A percentile compares a stretch with the other conserved stretches of the same genome.
These are phyloP conservation scores for Strigamia crassipes DNA, from an alignment of 2,888 invertebrate genomes.

Conservation along the genomic window DNA sequence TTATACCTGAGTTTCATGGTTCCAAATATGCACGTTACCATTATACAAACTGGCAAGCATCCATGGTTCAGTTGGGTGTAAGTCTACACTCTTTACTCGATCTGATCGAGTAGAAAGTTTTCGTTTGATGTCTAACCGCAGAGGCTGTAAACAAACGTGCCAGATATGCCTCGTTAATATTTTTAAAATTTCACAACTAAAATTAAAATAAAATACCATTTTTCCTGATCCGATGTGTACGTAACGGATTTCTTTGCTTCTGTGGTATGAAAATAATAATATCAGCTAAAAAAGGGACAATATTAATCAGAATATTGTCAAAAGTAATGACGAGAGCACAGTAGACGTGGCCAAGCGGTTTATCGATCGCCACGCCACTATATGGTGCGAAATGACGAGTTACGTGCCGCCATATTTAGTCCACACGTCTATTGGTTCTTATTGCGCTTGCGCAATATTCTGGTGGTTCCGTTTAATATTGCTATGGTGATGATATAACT, in stretches of 20 bases:
- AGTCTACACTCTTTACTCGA: slow-evolving; percentile 95
- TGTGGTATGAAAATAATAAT: background rate
- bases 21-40: slow-evolving; percentile 99
- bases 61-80: slow-evolving; percentile 98
- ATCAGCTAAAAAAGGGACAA: background rate
- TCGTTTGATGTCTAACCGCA: slow-evolving; percentile 96
- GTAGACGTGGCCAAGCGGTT: background rate
- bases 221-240: background rate
- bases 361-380: background rate
- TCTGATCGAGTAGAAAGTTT: slow-evolving; percentile 97
- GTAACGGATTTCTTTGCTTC: too few relatives aligned
- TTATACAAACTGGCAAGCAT: slow-evolving; percentile 97
- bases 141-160: slow-evolving; percentile 69
- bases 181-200: background rate
- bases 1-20: slow-evolving; percentile 89
- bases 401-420: too few relatives aligned
- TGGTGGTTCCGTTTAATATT: background rate
- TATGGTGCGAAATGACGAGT: background rate
- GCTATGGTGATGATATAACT: background rate
- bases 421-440: too few relatives aligned
- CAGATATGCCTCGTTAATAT: background rate
- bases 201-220: background rate
- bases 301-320: background rate
- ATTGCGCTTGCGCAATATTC: too few relatives aligned
- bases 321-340: background rate